Base-by-base conservation (phyloP, 23 tunicate species). In the Oikopleura dioica region DNA sequence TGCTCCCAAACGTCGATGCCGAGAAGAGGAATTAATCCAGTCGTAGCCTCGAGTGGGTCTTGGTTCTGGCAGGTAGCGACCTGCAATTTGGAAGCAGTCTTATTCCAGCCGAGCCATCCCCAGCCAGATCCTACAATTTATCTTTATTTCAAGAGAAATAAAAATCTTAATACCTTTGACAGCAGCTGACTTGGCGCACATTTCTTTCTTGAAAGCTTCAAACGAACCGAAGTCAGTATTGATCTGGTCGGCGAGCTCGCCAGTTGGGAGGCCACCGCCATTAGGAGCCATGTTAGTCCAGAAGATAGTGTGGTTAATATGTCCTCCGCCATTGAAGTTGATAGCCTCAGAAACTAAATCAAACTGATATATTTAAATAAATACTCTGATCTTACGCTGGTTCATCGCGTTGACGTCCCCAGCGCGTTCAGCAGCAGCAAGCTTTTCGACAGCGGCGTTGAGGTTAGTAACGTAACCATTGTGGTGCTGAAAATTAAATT, bases 1-100 rank as follows among this genome's bases (percentile, higher is more conserved):
- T 89, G 96, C 68, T 89, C 96, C 96, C 96, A 89, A 4, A 89
- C 89, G 79, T 89, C 96, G 26, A 89, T 89, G 30, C 96, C 96
- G 50, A 89, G 78, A 12, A 89, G 81, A 35, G 96, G 96, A 37
- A 84, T 59, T 21, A 89, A 79, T 58, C 96, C 96, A n/a, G n/a
- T n/a, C n/a, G n/a, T n/a, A n/a, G n/a, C 96, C 75, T 84, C 82
- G 38, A 89, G 77, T 0, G 96, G 96, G 72, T 89, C 89, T 77
- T 89, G 96, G 76, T 89, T 89, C 0, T 86, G 78, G 50, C 84
- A 80, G 1, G 96, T 77, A 1, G 85, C 77, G 37, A 89, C 68
- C 68, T 84, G 80, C 34, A 89, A 50, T 59, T 58, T 37, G 28
- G 38, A 38, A 21, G 50, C 37, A 0, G 77, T 86, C 78, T 80